A percentile compares a stretch with the other conserved stretches of the same genome.
Conservation (phyloP, 2,888 invertebrate genomes). For the Erynnis tages region DNA sequence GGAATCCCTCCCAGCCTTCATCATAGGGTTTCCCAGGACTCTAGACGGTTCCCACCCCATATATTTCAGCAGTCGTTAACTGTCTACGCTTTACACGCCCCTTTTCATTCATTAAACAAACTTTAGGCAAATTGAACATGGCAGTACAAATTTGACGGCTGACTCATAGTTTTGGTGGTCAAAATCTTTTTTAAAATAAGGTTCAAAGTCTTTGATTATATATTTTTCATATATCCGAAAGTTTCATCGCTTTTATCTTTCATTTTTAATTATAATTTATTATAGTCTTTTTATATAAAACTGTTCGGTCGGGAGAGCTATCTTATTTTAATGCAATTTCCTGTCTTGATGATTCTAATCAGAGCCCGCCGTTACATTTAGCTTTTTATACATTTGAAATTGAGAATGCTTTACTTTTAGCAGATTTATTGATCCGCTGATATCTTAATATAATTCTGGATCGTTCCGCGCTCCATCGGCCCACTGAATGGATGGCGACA, state of each 20-base stretch:
- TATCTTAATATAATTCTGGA: constrained; percentile 34
- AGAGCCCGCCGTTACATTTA: neutral
- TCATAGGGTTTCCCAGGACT: constrained; percentile 70
- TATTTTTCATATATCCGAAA: too few species aligned
- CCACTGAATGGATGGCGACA: constrained; percentile 48
- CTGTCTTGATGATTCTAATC: constrained; percentile 2
- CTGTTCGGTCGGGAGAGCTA: too few species aligned
- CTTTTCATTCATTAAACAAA: constrained; percentile 20
- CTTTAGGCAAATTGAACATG: constrained; percentile 15
- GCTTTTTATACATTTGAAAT: neutral
- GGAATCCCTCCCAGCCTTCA: constrained; percentile 66
- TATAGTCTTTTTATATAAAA: too few species aligned
- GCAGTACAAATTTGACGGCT: constrained; percentile 27
- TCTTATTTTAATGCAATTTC: neutral
- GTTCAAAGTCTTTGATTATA: too few species aligned
- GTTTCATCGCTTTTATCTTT: too few species aligned
- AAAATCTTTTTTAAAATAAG: too few species aligned
- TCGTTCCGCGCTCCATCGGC: constrained; percentile 33
- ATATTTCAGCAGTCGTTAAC: constrained; percentile 52
- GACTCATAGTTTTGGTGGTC: constrained; percentile 11
- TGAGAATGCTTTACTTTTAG: constrained; percentile 8
- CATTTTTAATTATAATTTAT: too few species aligned
- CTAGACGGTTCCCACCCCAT: constrained; percentile 47
- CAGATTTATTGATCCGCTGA: constrained; percentile 24
- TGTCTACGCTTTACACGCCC: constrained; percentile 45